phyloP scores from a whole-genome alignment of 1,140 invertebrate genomes.

The Camponotus vicinus region DNA sequence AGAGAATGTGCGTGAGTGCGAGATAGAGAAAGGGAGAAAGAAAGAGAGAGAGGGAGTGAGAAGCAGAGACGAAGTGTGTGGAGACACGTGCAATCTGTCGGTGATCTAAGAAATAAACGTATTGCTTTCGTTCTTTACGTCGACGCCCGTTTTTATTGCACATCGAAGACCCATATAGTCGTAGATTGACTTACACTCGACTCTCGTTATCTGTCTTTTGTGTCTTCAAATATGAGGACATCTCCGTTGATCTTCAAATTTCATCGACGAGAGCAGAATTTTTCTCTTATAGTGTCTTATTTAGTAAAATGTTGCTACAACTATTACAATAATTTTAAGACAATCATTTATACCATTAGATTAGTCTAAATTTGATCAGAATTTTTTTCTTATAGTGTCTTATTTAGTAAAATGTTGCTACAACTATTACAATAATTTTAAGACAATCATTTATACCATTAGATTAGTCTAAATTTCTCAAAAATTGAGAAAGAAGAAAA shows the following conservation, averaged over 20 bases:
- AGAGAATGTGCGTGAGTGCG: neutral
- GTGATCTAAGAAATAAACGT: slow-evolving; percentile 66
- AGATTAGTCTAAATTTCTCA: neutral
- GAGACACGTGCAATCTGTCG: slow-evolving; percentile 27
- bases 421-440: neutral
- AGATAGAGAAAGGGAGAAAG: slow-evolving; percentile 8
- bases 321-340: neutral
- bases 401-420: neutral
- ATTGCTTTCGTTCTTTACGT: slow-evolving; percentile 63
- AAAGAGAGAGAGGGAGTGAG: neutral
- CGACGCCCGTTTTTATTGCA: slow-evolving; percentile 64
- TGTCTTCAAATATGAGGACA: neutral
- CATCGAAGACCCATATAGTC: slow-evolving; percentile 20
- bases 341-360: neutral
- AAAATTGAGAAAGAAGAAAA: neutral
- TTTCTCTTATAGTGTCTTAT: neutral
- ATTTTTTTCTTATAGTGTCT: neutral
- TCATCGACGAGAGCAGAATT: neutral
- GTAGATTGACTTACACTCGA: slow-evolving; percentile 6
- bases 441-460: neutral
- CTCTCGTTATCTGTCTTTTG: slow-evolving; percentile 10
- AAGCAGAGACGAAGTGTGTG: neutral
- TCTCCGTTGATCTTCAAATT: neutral
- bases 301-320: neutral
- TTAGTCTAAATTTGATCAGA: neutral